Base-by-base conservation (phyloP, 2,113 vertebrate species). In the Cromileptes altivelis region DNA sequence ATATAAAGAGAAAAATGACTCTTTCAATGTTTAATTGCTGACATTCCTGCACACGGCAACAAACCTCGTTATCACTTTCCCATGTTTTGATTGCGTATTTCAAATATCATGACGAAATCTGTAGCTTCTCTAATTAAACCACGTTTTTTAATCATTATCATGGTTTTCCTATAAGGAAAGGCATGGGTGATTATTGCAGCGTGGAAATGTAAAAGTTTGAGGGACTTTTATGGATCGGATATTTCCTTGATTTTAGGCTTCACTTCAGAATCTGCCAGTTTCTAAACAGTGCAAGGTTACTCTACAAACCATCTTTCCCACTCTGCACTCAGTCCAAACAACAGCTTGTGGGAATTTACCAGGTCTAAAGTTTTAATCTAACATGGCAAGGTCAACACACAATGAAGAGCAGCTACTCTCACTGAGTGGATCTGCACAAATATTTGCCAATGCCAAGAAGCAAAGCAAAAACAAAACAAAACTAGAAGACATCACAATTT, bases 381-480 rank as follows among this genome's bases (percentile, higher is more conserved):
- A 78, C 70, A 75, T 27, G 67, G 80, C 86, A 90, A 91, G 88
- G 89, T 88, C 89, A 91, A 18, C 64, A 55, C 70, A 81, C 75
- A 81, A 74, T 81, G 62, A 72, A 71, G 75, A 78, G 61, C 71
- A 64, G 87, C 80, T 77, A 60, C 68, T 60, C 68, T 83, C 70
- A 58, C n/a, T 13, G 56, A 69, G 60, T 68, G 52, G 57, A 80
- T 86, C 74, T 77, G 63, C 72, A 58, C n/a, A 64, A 70, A 78
- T 81, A 42, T 72, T 80, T 80, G 58, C 77, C 67, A 53, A 53
- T 80, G 40, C 67, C 71, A 74, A 85, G 30, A 85, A 75, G 23
- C 42, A 65, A 75, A 63, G 58, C 15, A 27, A 60, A 62, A 23
- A 56, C 62, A 74, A 58, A 74, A 37, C 33, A 50, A 27, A 40